Conservation (phyloP, 2,888 invertebrate species). For the Pseudeuparius sepicola region DNA sequence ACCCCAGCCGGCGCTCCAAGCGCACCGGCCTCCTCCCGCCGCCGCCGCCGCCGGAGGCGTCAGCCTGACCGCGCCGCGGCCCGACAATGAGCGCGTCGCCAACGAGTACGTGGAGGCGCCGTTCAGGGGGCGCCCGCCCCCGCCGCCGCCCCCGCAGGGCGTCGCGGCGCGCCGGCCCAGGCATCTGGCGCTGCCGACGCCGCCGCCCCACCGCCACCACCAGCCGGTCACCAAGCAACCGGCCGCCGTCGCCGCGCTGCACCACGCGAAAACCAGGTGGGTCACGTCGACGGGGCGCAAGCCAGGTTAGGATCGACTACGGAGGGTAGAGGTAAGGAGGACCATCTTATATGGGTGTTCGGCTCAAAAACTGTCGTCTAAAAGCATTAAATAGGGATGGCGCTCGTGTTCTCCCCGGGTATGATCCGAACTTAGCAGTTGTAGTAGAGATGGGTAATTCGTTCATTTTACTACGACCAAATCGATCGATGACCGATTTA, state of each 20-base stretch:
- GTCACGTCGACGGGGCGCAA: no score
- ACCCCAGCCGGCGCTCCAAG: slow-evolving; percentile 46
- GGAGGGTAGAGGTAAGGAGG: no score
- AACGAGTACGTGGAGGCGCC: slow-evolving; percentile 94
- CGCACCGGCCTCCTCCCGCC: slow-evolving; percentile 40
- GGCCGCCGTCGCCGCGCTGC: slow-evolving; percentile 27
- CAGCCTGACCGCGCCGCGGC: slow-evolving; percentile 60
- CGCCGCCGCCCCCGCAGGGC: slow-evolving; percentile 24
- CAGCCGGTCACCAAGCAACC: slow-evolving; percentile 25
- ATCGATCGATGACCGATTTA: no score
- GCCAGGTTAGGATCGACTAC: no score
- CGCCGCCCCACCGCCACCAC: slow-evolving; percentile 24
- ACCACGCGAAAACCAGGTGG: no score
- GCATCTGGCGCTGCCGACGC: slow-evolving; percentile 26
- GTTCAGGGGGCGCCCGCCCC: slow-evolving; percentile 47
- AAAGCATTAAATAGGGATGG: no score
- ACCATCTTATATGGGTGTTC: no score
- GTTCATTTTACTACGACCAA: no score
- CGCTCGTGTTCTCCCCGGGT: no score
- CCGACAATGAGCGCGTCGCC: slow-evolving; percentile 74
- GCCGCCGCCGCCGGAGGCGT: slow-evolving; percentile 35
- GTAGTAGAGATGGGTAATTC: no score
- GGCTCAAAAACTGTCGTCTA: no score
- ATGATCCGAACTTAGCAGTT: no score
- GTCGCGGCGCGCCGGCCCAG: slow-evolving; percentile 25